Conservation (phyloP, 2,888 invertebrate species). For the Bibio marci region DNA sequence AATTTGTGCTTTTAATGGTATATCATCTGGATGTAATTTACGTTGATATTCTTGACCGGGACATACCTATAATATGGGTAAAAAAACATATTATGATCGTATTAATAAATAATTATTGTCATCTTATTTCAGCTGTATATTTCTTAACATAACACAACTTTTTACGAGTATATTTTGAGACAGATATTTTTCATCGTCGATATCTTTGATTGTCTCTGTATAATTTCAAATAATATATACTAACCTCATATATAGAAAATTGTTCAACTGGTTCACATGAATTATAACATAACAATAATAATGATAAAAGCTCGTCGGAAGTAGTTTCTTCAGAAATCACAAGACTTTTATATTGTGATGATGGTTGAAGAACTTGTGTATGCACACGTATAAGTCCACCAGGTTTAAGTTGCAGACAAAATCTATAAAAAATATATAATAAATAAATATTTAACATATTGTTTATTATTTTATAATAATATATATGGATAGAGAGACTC, state of each 20-base stretch:
- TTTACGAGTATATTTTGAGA: not conserved
- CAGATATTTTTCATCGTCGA: not conserved
- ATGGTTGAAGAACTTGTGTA: conserved; percentile 79
- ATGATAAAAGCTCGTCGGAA: conserved; percentile 69
- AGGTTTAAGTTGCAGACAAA: conserved; percentile 71
- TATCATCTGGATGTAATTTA: conserved; percentile 73
- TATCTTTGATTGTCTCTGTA: not conserved
- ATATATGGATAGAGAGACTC: not conserved
- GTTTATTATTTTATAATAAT: no score
- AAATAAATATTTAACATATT: not conserved
- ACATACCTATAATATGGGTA: conserved; percentile 37
- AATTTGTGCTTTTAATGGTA: conserved; percentile 59
- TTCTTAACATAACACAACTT: no score
- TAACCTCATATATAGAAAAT: conserved; percentile 74
- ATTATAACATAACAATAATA: conserved; percentile 71
- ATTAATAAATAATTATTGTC: no score
- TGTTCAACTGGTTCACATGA: conserved; percentile 69
- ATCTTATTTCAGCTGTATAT: no score
- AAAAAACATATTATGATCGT: no score
- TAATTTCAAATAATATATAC: conserved; percentile 13
- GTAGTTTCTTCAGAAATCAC: conserved; percentile 79
- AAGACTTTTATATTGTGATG: conserved; percentile 83
- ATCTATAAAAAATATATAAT: conserved; percentile 34
- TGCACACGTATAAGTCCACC: conserved; percentile 87
- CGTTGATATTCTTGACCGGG: conserved; percentile 73